A percentile compares a stretch with the other conserved stretches of the same genome.
Conservation (phyloP, 2,888 invertebrate genomes). For the Tachina fera region DNA sequence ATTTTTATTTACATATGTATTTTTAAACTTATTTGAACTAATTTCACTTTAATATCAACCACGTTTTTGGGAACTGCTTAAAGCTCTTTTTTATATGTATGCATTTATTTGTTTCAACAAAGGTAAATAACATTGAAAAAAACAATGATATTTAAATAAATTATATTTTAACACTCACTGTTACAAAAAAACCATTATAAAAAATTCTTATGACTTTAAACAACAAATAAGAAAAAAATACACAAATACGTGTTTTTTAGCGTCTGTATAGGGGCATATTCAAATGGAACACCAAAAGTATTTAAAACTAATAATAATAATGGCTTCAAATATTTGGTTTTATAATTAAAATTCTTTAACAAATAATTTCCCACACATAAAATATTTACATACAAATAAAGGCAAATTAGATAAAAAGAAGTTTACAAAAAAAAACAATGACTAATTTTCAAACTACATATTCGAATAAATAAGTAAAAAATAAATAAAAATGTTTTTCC, state of each 20-base stretch:
- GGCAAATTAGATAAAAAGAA: slow-evolving; percentile 1
- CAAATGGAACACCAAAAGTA: background rate
- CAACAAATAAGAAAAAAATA: slow-evolving; percentile 31
- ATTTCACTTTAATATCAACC: slow-evolving; percentile 42
- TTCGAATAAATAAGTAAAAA: too few relatives aligned
- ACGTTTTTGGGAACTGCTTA: slow-evolving; percentile 4
- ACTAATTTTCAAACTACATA: background rate
- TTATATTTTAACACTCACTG: slow-evolving; percentile 15
- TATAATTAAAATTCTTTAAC: slow-evolving; percentile 12
- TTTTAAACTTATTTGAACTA: slow-evolving; percentile 20
- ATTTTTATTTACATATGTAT: slow-evolving; percentile 8
- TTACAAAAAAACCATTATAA: slow-evolving; percentile 17
- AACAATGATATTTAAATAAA: slow-evolving; percentile 52
- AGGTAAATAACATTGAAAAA: background rate
- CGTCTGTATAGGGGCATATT: background rate
- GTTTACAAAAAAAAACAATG: background rate
- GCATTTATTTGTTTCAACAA: background rate
- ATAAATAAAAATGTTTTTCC: too few relatives aligned
- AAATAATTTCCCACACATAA: slow-evolving; percentile 7
- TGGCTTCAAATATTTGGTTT: slow-evolving; percentile 20
- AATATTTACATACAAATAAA: background rate
- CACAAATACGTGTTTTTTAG: slow-evolving; percentile 52
- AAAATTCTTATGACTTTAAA: slow-evolving; percentile 38
- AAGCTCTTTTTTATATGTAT: background rate
- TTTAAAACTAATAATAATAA: background rate